Evolutionary conservation across 2,888 invertebrate species (phyloP), one percentile per base, ranked within the genome.

Genomic region (Amiota mariae): DNA sequence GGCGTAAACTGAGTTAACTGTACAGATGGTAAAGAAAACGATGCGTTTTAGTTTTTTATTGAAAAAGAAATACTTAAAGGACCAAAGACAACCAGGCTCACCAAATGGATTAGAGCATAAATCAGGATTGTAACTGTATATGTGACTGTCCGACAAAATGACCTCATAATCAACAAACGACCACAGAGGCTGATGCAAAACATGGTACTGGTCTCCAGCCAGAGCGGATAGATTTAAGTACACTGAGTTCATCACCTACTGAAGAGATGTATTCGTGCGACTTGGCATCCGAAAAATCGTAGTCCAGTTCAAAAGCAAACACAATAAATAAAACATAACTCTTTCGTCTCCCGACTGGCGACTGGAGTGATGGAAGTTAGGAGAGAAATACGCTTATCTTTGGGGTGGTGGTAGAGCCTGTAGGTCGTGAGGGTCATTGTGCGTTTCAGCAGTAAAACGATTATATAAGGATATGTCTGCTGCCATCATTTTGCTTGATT

Each of bases 401-500:
- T 95, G 93, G 36, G 97, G 98, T 73, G 98, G 98, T 59, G 98
- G 97, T 78, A 98, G 91, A 51, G 97, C 98, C 90, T 98, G 97
- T 76, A 98, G 92, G 89, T 96, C 96, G 88, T 95, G 94, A 12
- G 97, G 96, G 78, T 95, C 94, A 77, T 95, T 93, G 70, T 89
- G 89, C 0, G 82, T 89, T 76, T 90, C 90, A n/a, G 89, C 86
- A 3, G 89, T 90, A 88, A 97, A 95, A 76, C 94, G 92, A 90
- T 98, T 98, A 90, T 97, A 99, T 83, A 98, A 92, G 81, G 96
- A 95, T 90, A 99, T 99, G 87, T 99, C 98, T 80, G 94, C 94
- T 46, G 97, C 97, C 74, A 97, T 97, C 97, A 99, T 97, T 92
- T 99, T 99, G 91, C 99, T 99, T 72, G 99, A 99, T 91, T 99